A percentile compares a stretch with the other conserved stretches of the same genome.
These are phyloP conservation scores for Caenorhabditis macrosperma DNA, from an alignment of 2,888 invertebrate species.

Conservation along the genomic window DNA sequence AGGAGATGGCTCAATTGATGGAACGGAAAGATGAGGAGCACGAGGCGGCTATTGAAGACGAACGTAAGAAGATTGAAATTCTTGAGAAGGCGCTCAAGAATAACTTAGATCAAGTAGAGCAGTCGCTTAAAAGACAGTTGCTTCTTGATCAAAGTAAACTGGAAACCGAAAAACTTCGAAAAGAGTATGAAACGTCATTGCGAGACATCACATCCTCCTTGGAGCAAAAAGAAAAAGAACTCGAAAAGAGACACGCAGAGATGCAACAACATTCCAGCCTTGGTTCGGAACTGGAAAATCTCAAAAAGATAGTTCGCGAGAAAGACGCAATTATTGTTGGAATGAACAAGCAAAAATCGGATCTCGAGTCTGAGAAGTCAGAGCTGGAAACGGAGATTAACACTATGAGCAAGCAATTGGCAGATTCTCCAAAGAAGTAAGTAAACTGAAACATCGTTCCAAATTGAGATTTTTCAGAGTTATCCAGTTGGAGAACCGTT, in stretches of 20 bases:
- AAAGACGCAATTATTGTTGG: not conserved
- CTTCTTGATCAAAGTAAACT: not conserved
- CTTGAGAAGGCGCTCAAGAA: constrained; percentile 11
- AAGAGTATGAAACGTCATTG: not conserved
- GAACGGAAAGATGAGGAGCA: not conserved
- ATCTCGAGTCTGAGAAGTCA: not conserved
- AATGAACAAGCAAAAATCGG: not conserved
- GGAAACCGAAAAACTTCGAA: not conserved
- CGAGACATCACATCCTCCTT: not conserved
- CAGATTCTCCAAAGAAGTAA: constrained; percentile 24
- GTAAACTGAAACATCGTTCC: not conserved
- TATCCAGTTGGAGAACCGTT: constrained; percentile 25
- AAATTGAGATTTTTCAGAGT: not conserved
- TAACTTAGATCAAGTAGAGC: not conserved
- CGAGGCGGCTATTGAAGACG: not conserved
- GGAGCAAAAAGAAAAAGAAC: not conserved
- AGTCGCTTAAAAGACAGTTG: not conserved
- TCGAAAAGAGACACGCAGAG: not conserved
- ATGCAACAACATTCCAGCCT: not conserved
- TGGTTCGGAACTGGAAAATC: not conserved
- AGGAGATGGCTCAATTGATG: not conserved
- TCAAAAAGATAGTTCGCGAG: not conserved
- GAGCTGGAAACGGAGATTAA: constrained; percentile 8
- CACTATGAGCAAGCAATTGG: not conserved
- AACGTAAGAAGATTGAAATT: not conserved